These are phyloP conservation scores for Cyprinodon tularosa DNA, from an alignment of 2,113 vertebrate genomes.

Conservation along the genomic window DNA sequence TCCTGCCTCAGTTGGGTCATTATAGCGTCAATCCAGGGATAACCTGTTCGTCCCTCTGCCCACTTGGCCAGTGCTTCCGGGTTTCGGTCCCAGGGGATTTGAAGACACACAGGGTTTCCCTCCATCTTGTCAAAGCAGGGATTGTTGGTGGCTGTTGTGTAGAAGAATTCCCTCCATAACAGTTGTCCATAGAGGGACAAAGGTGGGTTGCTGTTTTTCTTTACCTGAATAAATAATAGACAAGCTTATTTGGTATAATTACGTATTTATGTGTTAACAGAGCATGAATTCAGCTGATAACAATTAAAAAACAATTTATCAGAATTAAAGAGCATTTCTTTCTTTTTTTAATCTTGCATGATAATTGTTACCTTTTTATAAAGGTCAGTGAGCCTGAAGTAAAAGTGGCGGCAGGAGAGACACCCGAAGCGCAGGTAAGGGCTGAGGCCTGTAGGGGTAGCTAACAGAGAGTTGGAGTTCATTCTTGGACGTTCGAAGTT, in stretches of 20 bases:
- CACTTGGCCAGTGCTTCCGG: constrained; percentile 95
- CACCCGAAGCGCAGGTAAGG: constrained; percentile 96
- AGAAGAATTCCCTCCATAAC: constrained; percentile 97
- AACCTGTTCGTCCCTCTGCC: constrained; percentile 90
- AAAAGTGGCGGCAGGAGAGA: constrained; percentile 93
- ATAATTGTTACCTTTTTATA: constrained; percentile 88
- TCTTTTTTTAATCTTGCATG: background rate
- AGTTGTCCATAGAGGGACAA: constrained; percentile 94
- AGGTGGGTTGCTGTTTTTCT: constrained; percentile 91
- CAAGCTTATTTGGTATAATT: background rate
- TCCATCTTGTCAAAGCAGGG: constrained; percentile 98
- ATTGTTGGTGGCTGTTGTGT: constrained; percentile 92
- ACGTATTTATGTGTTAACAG: background rate
- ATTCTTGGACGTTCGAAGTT: constrained; percentile 95
- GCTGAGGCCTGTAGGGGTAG: constrained; percentile 93
- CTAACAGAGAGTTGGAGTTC: constrained; percentile 93
- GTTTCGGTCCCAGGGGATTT: constrained; percentile 96
- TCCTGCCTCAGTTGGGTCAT: constrained; percentile 72
- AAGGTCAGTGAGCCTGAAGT: constrained; percentile 94
- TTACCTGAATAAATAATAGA: constrained; percentile 80
- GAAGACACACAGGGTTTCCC: constrained; percentile 94
- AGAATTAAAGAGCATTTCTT: background rate
- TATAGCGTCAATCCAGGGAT: constrained; percentile 71
- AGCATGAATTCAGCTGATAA: background rate
- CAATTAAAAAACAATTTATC: no score